A percentile compares a stretch with the other conserved stretches of the same genome.
phyloP scores from a whole-genome alignment of 2,888 invertebrate genomes.

The Orthonevra nobilis region DNA sequence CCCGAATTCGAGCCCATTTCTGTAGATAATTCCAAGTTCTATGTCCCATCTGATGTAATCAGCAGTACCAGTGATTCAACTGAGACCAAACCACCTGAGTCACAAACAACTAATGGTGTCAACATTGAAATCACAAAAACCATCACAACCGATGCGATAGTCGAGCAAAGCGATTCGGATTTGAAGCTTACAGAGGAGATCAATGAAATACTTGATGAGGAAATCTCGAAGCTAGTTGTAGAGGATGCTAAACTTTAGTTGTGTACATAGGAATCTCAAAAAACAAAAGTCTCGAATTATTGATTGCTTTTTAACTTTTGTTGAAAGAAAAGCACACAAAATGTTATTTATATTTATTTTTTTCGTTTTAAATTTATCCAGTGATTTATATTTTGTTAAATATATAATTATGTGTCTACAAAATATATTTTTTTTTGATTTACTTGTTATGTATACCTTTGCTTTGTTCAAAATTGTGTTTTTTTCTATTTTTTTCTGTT shows the following conservation, averaged over 20 bases:
- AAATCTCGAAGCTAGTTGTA: constrained; percentile 76
- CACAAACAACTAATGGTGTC: constrained; percentile 76
- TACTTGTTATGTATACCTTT: constrained; percentile 49
- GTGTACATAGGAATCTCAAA: constrained; percentile 24
- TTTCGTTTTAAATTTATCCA: constrained; percentile 11
- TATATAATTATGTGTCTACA: constrained; percentile 38
- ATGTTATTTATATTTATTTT: constrained; percentile 17
- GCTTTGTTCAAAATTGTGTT: constrained; percentile 37
- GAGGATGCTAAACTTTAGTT: constrained; percentile 71
- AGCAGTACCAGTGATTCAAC: neutral
- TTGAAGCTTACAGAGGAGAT: constrained; percentile 77
- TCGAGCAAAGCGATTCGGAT: constrained; percentile 76
- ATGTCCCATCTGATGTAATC: constrained; percentile 74
- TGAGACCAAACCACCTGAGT: constrained; percentile 71
- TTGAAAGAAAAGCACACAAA: constrained; percentile 5
- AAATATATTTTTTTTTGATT: constrained; percentile 55
- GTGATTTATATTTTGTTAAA: constrained; percentile 35
- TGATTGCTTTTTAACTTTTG: constrained; percentile 24
- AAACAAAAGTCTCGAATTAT: constrained; percentile 8
- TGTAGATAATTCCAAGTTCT: constrained; percentile 78
- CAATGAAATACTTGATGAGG: constrained; percentile 78
- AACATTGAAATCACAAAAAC: constrained; percentile 78
- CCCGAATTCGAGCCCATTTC: constrained; percentile 74
- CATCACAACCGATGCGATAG: constrained; percentile 77
- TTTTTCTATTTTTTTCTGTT: constrained; percentile 19